phyloP scores from a whole-genome alignment of 2,888 invertebrate species.

The Zeuzera pyrina region DNA sequence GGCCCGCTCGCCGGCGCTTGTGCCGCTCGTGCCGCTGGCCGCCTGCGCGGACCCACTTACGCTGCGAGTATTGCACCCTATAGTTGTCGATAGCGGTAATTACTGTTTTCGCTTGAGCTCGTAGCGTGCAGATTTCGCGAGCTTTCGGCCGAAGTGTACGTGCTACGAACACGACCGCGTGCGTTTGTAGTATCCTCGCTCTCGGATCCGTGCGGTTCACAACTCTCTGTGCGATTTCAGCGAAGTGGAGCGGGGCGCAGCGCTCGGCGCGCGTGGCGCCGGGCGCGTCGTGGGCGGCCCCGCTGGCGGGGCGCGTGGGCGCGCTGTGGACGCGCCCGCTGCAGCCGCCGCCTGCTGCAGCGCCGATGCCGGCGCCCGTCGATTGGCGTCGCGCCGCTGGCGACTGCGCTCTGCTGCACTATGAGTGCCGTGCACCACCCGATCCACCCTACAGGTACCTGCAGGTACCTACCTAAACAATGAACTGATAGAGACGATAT shows the following conservation, averaged over 20 bases:
- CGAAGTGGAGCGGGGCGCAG: conserved; percentile 17
- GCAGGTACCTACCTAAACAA: too few relatives aligned
- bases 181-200: too few relatives aligned
- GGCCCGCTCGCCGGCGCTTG: conserved; percentile 4
- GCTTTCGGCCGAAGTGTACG: too few relatives aligned
- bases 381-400: conserved; percentile 25
- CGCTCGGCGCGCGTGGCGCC: conserved; percentile 54
- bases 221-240: too few relatives aligned
- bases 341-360: conserved; percentile 40
- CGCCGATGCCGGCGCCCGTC: conserved; percentile 30
- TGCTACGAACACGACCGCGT: too few relatives aligned
- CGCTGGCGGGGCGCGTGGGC: conserved; percentile 81
- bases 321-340: conserved; percentile 84
- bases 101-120: neutral
- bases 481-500: too few relatives aligned
- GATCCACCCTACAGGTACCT: conserved; percentile 40
- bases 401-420: conserved; percentile 31
- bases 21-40: too few relatives aligned
- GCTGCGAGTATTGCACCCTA: conserved; percentile 6
- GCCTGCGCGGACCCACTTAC: conserved; percentile 4
- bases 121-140: too few relatives aligned
- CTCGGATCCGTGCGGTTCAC: too few relatives aligned
- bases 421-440: conserved; percentile 48
- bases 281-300: conserved; percentile 79
- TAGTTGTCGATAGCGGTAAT: conserved; percentile 33